Percentiles rank a stretch among this genome's conserved stretches.
Conservation (phyloP, 2,888 invertebrate genomes). For the Hoplodrina blanda region DNA sequence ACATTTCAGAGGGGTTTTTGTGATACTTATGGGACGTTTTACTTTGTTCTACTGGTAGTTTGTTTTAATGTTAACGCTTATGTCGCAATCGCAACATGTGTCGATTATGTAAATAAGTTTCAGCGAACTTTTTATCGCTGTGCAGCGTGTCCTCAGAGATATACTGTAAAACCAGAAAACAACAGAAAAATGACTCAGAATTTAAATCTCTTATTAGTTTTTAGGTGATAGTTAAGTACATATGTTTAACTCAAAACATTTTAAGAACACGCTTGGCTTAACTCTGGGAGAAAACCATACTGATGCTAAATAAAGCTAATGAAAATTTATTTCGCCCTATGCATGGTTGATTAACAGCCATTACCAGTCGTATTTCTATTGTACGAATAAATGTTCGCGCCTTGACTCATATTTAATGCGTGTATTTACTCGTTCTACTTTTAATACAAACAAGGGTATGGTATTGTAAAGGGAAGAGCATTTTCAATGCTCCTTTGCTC, state of each 20-base stretch:
- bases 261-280: slow-evolving; percentile 22
- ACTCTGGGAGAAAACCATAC: slow-evolving; percentile 25
- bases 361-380: slow-evolving; percentile 55
- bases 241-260: slow-evolving; percentile 27
- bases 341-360: slow-evolving; percentile 49
- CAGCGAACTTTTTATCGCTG: slow-evolving; percentile 44
- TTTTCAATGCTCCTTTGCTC: slow-evolving; percentile 68
- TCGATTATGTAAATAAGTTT: slow-evolving; percentile 70
- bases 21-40: slow-evolving; percentile 72
- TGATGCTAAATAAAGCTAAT: slow-evolving; percentile 46
- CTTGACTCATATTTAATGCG: slow-evolving; percentile 64
- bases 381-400: slow-evolving; percentile 48
- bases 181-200: slow-evolving; percentile 1
- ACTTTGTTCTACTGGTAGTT: slow-evolving; percentile 73
- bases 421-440: slow-evolving; percentile 73
- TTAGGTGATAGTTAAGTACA: too few species aligned
- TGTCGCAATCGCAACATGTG: slow-evolving; percentile 67
- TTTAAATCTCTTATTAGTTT: slow-evolving; percentile 20
- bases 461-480: slow-evolving; percentile 67
- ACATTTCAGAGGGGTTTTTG: slow-evolving; percentile 75
- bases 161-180: slow-evolving; percentile 15
- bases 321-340: slow-evolving; percentile 50
- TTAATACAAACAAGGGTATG: slow-evolving; percentile 74
- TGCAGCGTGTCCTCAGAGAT: slow-evolving; percentile 30
- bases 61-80: slow-evolving; percentile 74